Conservation (phyloP, 2,888 invertebrate species). For the Athrips mouffetella region DNA sequence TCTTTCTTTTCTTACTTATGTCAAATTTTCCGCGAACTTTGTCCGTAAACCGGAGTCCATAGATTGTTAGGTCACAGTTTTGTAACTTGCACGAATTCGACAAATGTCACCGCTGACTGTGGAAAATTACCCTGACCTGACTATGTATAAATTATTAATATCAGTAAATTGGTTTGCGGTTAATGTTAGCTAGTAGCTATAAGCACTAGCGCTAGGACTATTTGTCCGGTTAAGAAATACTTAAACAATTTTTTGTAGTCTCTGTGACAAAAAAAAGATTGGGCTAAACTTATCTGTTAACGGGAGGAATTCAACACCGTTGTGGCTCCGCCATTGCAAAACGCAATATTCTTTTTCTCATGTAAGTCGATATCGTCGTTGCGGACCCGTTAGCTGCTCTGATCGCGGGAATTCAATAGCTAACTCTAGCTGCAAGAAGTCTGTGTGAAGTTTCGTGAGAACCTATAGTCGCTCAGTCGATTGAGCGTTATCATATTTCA, state of each 20-base stretch:
- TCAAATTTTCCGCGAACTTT: too few species aligned
- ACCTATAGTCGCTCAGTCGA: conserved; percentile 57
- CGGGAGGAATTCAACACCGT: conserved; percentile 11
- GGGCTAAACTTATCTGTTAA: neutral
- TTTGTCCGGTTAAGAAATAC: neutral
- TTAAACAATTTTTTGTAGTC: neutral
- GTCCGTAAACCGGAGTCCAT: too few species aligned
- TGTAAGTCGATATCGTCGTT: conserved; percentile 48
- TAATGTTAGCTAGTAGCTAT: too few species aligned
- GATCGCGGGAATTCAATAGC: conserved; percentile 67
- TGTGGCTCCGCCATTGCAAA: neutral
- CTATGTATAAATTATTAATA: too few species aligned
- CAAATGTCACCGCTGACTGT: too few species aligned
- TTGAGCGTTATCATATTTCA: conserved; percentile 76
- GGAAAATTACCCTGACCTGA: too few species aligned
- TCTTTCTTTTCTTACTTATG: too few species aligned
- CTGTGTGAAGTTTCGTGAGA: conserved; percentile 71
- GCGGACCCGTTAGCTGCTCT: conserved; percentile 43
- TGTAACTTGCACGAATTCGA: too few species aligned
- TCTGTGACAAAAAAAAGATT: neutral
- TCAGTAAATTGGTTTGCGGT: too few species aligned
- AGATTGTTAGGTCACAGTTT: too few species aligned
- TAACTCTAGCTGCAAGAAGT: conserved; percentile 56
- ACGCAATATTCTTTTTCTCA: conserved; percentile 33
- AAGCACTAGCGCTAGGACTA: too few species aligned